Base-by-base conservation (phyloP, 2,113 vertebrate species). In the Tragelaphus strepsiceros region DNA sequence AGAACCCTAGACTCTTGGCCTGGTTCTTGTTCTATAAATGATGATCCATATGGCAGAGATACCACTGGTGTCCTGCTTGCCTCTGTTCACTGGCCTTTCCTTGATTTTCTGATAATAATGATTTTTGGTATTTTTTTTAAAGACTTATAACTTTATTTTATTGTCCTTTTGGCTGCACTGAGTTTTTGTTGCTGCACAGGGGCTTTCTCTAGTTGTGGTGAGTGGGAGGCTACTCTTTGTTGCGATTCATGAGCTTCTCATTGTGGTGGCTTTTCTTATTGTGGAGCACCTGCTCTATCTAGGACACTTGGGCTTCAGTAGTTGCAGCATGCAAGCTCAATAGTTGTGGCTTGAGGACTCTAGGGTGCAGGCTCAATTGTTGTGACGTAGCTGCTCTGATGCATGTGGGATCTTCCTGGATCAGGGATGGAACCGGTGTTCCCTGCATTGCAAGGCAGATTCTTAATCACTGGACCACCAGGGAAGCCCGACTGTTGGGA, bases 181-280 rank as follows among this genome's bases (percentile, higher is more conserved):
- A 26, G 11, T 7, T 77, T 77, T 77, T 26, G 71, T 43, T 77
- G 71, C 6, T 77, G 71, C 71, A 43, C 39, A 43, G 21, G 39
- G 71, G 22, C 12, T 39, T 77, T 26, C 71, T 77, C 39, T 43
- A 77, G 71, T 43, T 43, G 35, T 14, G 39, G 12, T 2, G 0
- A 43, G 22, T 14, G 3, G 71, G 35, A 39, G 39, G 39, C 71
- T 77, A 43, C 35, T 77, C 22, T 43, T 77, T 26, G 71, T 26
- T 26, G 39, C 0, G 0, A 22, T 26, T 77, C 28, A 14, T 14
- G 22, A 77, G 21, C 12, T 43, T 77, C 71, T 43, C 3, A 2
- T 22, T 39, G 19, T 43, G 6, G 35, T 14, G 71, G 71, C 35
- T 77, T 77, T 22, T 43, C 71, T 77, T 77, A 77, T 16, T 77